These are phyloP conservation scores for Pteropus rufus DNA, from an alignment of 2,797 vertebrate species.

Conservation along the genomic window DNA sequence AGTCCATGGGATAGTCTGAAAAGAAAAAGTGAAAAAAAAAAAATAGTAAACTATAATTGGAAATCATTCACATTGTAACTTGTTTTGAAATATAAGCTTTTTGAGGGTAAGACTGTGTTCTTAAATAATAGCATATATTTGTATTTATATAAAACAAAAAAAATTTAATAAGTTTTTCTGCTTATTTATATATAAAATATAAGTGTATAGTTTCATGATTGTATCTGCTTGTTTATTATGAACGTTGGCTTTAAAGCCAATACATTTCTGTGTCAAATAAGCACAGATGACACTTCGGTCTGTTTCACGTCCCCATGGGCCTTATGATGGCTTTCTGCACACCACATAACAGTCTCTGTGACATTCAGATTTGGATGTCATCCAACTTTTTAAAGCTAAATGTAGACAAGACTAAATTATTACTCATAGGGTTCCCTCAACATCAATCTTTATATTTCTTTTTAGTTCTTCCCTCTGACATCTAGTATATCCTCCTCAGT, in stretches of 20 bases:
- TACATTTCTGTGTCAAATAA: slow-evolving; percentile 58
- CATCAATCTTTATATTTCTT: slow-evolving; percentile 40
- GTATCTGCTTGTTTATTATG: slow-evolving; percentile 34
- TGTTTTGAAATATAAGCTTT: slow-evolving; percentile 46
- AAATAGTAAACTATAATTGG: background rate
- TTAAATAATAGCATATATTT: background rate
- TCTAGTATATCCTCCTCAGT: background rate
- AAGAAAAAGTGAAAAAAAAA: background rate
- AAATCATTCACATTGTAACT: background rate
- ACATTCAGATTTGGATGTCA: slow-evolving; percentile 46
- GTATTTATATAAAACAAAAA: slow-evolving; percentile 1
- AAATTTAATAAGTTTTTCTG: background rate
- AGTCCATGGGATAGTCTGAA: background rate
- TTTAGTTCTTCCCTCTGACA: slow-evolving; percentile 62
- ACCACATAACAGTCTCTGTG: slow-evolving; percentile 47
- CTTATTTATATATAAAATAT: slow-evolving; percentile 18
- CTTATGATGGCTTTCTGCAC: slow-evolving; percentile 58
- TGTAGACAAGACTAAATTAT: slow-evolving; percentile 46
- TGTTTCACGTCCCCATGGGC: slow-evolving; percentile 43
- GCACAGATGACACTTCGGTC: slow-evolving; percentile 47
- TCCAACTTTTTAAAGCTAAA: slow-evolving; percentile 54
- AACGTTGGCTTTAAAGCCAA: slow-evolving; percentile 32
- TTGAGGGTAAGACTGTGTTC: background rate
- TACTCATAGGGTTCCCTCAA: slow-evolving; percentile 46
- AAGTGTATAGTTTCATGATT: background rate